Base-by-base conservation (phyloP, 2,113 vertebrate genomes). In the Gila orcuttii region DNA sequence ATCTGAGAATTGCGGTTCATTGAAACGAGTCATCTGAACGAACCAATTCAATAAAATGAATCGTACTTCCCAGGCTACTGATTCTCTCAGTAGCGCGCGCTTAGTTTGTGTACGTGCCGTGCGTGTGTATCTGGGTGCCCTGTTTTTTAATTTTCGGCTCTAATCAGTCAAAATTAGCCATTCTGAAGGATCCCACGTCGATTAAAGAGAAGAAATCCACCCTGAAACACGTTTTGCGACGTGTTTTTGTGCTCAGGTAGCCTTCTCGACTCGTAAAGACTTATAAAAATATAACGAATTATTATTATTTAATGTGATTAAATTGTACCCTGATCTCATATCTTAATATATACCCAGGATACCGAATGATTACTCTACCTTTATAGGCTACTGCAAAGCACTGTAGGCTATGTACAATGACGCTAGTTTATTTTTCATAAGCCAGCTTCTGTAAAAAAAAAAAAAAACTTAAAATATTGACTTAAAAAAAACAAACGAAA, bases 41-140 rank as follows among this genome's bases (percentile, higher is more conserved):
- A 80, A 66, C 79, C 79, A 59, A 81, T 28, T 81, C 79, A 1
- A 13, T 3, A 8, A 25, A 47, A 45, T 31, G 59, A 66, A 64
- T 42, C 42, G 0, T n/a, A 28, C 36, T 36, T 57, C 31, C 13
- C 13, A 42, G 19, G 13, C 21, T 1, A 39, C 13, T 15, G 33
- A 47, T 47, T 74, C n/a, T 75, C 12, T 79, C 77, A 25, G 79
- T 64, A 28, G n/a, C 39, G 79, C 78, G 59, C 78, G 57, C 59
- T 6, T 71, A 17, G 17, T 21, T 19, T 59, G 23, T 25, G 36
- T 45, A 21, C 28, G 60, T 69, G 45, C 39, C 19, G 25, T 15
- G 11, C 21, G 52, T 15, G 33, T 17, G 57, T 28, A n/a, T 62
- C 76, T 10, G 57, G 9, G 42, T 42, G 50, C 19, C 10, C 19